Conservation (phyloP, 2,113 vertebrate species). For the Pogona vitticeps region DNA sequence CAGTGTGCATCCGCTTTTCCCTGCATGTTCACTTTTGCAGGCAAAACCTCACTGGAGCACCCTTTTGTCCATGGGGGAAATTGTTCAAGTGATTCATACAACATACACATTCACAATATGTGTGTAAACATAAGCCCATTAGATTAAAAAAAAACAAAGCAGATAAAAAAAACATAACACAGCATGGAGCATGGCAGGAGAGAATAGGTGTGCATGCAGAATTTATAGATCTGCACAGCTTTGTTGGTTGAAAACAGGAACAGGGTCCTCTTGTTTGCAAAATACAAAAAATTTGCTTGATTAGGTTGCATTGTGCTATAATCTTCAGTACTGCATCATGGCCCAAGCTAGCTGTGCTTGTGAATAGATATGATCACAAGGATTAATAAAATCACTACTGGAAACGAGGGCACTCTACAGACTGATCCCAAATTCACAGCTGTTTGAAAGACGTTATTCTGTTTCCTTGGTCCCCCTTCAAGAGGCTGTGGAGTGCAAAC, state of each 20-base stretch:
- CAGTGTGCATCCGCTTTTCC: no score
- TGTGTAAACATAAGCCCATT: no score
- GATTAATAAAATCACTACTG: constrained; percentile 1
- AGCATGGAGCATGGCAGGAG: no score
- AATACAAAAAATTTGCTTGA: not conserved
- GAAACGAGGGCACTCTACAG: not conserved
- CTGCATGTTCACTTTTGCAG: not conserved
- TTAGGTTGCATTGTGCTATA: not conserved
- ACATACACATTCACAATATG: no score
- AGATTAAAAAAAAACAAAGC: no score
- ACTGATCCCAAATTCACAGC: not conserved
- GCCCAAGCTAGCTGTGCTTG: not conserved
- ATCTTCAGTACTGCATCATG: not conserved
- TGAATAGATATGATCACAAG: constrained; percentile 9
- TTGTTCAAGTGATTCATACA: no score
- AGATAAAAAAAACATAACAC: no score
- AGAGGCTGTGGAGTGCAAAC: not conserved
- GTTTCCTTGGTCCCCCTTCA: not conserved
- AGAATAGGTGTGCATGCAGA: no score
- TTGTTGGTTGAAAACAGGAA: not conserved
- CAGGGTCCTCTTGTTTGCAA: not conserved
- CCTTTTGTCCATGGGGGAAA: no score
- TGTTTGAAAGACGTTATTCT: constrained; percentile 3
- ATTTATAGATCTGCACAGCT: not conserved
- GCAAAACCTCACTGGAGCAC: no score